phyloP scores from a whole-genome alignment of 1,140 invertebrate genomes.

The Pseudomyrmex gracilis region DNA sequence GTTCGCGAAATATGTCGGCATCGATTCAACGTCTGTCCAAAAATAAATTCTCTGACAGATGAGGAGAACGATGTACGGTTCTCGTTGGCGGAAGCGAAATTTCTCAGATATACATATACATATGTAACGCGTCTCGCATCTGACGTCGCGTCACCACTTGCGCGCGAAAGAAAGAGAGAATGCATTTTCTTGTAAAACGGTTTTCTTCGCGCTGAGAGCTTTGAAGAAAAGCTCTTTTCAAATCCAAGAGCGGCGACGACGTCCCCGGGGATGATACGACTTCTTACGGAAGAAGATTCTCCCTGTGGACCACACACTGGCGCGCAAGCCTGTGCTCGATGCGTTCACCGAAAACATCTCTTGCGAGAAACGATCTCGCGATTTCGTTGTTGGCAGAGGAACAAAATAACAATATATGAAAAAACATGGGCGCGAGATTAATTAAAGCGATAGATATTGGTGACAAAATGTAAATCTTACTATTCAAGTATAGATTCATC shows the following conservation, averaged over 20 bases:
- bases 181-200: constrained; percentile 50
- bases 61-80: neutral
- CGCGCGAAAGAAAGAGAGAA: neutral
- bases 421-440: neutral
- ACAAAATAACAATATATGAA: neutral
- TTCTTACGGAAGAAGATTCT: constrained; percentile 30
- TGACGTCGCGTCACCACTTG: constrained; percentile 21
- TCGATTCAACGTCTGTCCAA: constrained; percentile 49
- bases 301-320: constrained; percentile 5
- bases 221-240: constrained; percentile 56
- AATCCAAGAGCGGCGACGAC: constrained; percentile 37
- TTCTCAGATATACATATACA: neutral
- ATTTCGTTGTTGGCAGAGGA: neutral
- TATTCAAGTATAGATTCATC: neutral
- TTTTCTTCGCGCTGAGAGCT: constrained; percentile 36
- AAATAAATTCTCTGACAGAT: constrained; percentile 38
- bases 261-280: constrained; percentile 40
- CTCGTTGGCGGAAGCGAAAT: constrained; percentile 9
- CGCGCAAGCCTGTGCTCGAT: neutral
- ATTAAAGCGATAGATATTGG: neutral
- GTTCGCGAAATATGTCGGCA: constrained; percentile 55
- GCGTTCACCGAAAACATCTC: constrained; percentile 5
- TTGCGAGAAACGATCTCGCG: constrained; percentile 12
- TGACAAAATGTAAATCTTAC: too few relatives aligned
- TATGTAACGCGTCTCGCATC: constrained; percentile 2